Conservation (phyloP, 2,888 invertebrate species). For the Masnerella sp. region DNA sequence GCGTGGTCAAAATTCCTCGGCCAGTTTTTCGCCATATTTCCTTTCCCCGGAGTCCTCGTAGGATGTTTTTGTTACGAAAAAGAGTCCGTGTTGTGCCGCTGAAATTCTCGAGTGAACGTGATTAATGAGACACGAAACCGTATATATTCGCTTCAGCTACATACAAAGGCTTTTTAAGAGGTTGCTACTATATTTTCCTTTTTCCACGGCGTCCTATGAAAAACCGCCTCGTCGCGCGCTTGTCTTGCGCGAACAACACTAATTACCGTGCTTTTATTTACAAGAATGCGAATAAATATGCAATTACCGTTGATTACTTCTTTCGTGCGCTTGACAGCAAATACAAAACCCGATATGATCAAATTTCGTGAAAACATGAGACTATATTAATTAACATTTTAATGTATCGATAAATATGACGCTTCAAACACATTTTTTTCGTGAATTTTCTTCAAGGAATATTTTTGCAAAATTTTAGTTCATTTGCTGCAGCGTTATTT, state of each 20-base stretch:
- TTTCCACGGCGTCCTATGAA: slow-evolving; percentile 32
- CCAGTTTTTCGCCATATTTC: slow-evolving; percentile 39
- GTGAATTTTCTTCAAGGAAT: no score
- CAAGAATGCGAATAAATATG: slow-evolving; percentile 46
- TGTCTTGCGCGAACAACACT: slow-evolving; percentile 40
- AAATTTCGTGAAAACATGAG: slow-evolving; percentile 19
- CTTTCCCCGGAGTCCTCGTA: slow-evolving; percentile 26
- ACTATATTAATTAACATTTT: neutral
- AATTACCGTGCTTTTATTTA: slow-evolving; percentile 51
- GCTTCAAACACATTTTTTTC: no score
- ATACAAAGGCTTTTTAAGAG: slow-evolving; percentile 59
- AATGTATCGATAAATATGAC: no score
- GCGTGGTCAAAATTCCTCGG: slow-evolving; percentile 42
- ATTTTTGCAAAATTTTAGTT: no score
- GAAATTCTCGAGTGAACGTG: slow-evolving; percentile 57
- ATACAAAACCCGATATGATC: neutral
- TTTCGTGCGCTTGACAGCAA: slow-evolving; percentile 12
- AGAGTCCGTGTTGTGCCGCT: slow-evolving; percentile 41
- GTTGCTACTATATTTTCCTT: slow-evolving; percentile 45
- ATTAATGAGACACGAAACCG: slow-evolving; percentile 58
- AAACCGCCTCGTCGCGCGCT: slow-evolving; percentile 33
- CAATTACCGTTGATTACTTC: slow-evolving; percentile 43
- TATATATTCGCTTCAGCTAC: slow-evolving; percentile 57
- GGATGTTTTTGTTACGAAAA: slow-evolving; percentile 51
- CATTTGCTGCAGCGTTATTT: no score